Conservation (phyloP, 2,888 invertebrate species). For the Sphecodes monilicornis region DNA sequence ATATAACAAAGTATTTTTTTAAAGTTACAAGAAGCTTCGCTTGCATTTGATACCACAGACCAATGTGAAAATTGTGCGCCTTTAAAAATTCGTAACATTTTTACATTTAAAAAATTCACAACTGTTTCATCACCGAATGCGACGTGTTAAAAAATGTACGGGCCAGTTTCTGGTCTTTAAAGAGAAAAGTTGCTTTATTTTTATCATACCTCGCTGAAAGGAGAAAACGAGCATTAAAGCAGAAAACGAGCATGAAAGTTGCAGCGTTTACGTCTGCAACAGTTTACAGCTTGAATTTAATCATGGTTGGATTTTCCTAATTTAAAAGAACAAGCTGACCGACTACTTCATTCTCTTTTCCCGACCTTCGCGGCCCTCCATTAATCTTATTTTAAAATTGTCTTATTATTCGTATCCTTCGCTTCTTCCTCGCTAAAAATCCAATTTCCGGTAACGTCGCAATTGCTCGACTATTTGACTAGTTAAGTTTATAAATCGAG, state of each 20-base stretch:
- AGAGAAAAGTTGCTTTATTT: not conserved
- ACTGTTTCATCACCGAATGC: not conserved
- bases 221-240: not conserved
- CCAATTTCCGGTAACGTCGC: not conserved
- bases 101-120: not conserved
- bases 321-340: not conserved
- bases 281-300: constrained; percentile 21
- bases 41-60: not conserved
- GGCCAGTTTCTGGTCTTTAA: not conserved
- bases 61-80: not conserved
- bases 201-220: not conserved
- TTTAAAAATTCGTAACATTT: not conserved
- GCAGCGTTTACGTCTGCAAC: not conserved
- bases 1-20: not conserved
- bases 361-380: not conserved
- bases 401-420: not conserved
- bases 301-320: constrained; percentile 16
- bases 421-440: not conserved
- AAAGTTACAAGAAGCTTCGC: not conserved
- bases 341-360: not conserved
- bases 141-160: not conserved
- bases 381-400: constrained; percentile 1
- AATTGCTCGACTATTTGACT: not conserved
- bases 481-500: not conserved
- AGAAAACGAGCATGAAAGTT: not conserved